Evolutionary conservation across 2,797 vertebrate genomes (phyloP).

Genomic region (Rhinatrema bivittatum): DNA sequence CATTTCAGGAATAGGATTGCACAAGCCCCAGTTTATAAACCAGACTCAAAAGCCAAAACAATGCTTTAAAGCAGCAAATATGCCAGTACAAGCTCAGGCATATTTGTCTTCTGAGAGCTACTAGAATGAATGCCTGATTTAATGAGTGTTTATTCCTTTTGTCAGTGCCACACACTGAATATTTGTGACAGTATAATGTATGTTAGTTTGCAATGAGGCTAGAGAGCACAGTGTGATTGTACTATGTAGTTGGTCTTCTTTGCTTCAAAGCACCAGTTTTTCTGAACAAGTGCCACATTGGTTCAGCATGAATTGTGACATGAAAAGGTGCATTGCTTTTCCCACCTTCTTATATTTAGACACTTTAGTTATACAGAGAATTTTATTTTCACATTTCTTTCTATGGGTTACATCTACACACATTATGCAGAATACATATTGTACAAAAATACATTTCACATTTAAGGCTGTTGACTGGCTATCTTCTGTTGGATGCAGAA

Average conservation of each 20-base stretch:
- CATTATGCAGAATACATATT: too few species aligned
- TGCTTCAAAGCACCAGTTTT: slow-evolving; percentile 31
- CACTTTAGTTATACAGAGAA: slow-evolving; percentile 39
- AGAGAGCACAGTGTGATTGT: slow-evolving; percentile 32
- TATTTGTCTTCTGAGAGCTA: too few species aligned
- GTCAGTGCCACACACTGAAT: slow-evolving; percentile 4
- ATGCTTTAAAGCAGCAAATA: too few species aligned
- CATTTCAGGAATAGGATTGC: too few species aligned
- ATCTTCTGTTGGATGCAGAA: too few species aligned
- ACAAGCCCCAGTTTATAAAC: too few species aligned
- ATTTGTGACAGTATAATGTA: slow-evolving; percentile 14
- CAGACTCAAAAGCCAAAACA: too few species aligned
- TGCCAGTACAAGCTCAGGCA: too few species aligned
- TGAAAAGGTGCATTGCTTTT: slow-evolving; percentile 11
- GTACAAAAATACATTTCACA: too few species aligned
- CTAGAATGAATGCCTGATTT: slow-evolving; percentile 31
- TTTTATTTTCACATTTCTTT: too few species aligned
- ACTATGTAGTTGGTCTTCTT: slow-evolving; percentile 19
- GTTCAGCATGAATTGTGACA: slow-evolving; percentile 11
- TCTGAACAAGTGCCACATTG: slow-evolving; percentile 21
- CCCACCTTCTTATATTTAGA: slow-evolving; percentile 33
- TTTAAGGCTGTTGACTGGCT: too few species aligned
- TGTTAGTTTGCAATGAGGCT: slow-evolving; percentile 29
- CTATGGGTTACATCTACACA: too few species aligned
- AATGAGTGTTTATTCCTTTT: slow-evolving; percentile 41